Percentiles rank a stretch among this genome's conserved stretches.
Conservation (phyloP, 2,113 vertebrate species). For the Nymphicus hollandicus region DNA sequence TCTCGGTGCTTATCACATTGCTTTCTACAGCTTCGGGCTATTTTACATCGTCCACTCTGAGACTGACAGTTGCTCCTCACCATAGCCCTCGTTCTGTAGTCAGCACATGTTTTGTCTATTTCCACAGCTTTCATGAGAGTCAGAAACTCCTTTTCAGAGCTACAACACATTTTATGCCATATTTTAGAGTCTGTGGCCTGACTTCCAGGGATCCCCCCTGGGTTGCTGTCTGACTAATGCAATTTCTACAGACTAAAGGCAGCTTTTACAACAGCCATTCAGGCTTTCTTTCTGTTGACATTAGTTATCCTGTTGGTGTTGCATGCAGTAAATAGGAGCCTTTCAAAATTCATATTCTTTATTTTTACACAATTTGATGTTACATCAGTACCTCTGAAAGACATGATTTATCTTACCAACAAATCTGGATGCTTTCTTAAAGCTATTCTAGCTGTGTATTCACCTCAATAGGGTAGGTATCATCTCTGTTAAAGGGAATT, state of each 20-base stretch:
- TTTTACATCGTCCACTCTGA: background rate
- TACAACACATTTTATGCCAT: background rate
- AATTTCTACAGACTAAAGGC: background rate
- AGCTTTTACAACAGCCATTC: background rate
- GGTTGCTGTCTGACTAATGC: background rate
- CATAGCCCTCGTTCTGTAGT: background rate
- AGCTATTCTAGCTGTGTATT: background rate
- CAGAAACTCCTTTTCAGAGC: background rate
- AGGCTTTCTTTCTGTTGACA: background rate
- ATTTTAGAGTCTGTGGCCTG: background rate
- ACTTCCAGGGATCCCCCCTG: background rate
- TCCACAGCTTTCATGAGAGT: background rate
- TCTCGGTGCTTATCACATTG: background rate
- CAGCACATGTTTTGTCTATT: background rate
- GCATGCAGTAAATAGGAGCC: background rate
- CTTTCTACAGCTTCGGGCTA: background rate
- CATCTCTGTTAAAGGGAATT: background rate
- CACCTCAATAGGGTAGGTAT: background rate
- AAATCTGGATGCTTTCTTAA: background rate
- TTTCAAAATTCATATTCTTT: background rate
- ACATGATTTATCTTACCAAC: background rate
- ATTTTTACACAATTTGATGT: background rate
- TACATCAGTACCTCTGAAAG: background rate
- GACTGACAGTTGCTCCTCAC: background rate
- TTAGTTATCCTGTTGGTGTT: background rate